Evolutionary conservation across 2,113 vertebrate species (phyloP).

Genomic region (Apodemus speciosus): DNA sequence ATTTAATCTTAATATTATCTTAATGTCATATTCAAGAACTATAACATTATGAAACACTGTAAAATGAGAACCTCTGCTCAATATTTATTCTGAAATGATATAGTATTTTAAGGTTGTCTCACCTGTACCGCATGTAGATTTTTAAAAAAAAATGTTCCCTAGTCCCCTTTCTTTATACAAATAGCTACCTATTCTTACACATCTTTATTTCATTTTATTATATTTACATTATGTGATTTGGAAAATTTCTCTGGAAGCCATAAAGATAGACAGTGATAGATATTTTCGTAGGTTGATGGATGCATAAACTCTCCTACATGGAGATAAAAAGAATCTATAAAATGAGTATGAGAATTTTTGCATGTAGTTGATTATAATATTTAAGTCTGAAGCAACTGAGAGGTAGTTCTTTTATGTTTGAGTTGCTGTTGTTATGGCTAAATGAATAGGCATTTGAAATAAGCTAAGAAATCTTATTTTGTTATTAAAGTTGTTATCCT

Average conservation of each 20-base stretch:
- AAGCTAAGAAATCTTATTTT: not conserved
- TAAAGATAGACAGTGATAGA: constrained; percentile 29
- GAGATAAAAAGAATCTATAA: not conserved
- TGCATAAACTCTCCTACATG: constrained; percentile 9
- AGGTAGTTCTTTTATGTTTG: not conserved
- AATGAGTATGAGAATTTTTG: constrained; percentile 32
- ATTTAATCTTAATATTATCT: constrained; percentile 51
- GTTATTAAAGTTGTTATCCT: constrained; percentile 1
- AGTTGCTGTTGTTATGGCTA: not conserved
- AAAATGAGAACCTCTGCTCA: not conserved
- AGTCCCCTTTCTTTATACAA: not conserved
- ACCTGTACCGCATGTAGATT: not conserved
- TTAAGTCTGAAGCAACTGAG: constrained; percentile 26
- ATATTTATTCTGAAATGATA: constrained; percentile 38
- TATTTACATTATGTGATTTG: constrained; percentile 28
- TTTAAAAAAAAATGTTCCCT: not conserved
- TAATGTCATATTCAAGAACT: constrained; percentile 55
- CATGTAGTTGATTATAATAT: constrained; percentile 45
- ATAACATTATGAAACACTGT: constrained; percentile 45
- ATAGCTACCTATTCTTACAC: constrained; percentile 37
- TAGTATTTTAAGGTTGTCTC: not conserved
- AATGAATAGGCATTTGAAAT: constrained; percentile 36
- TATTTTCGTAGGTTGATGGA: not conserved
- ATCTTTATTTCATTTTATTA: not conserved
- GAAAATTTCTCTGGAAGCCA: constrained; percentile 1